phyloP scores from a whole-genome alignment of 1,140 invertebrate species.

The Solenopsis invicta region DNA sequence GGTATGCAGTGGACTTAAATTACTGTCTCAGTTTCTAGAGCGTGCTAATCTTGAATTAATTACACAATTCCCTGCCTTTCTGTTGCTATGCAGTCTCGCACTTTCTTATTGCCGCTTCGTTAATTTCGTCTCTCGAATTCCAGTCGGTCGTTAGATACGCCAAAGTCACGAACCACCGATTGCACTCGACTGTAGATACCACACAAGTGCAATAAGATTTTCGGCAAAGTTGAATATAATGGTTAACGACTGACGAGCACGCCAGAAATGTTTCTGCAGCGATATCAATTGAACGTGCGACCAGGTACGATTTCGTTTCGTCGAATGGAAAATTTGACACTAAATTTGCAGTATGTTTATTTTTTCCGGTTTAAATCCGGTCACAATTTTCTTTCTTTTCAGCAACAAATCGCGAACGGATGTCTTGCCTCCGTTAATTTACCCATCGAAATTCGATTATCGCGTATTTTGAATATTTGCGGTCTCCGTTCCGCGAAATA shows the following conservation, averaged over 20 bases:
- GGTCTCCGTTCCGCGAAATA: conserved; percentile 40
- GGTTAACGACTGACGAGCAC: not conserved
- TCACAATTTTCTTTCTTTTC: conserved; percentile 1
- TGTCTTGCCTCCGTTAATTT: conserved; percentile 56
- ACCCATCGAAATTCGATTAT: conserved; percentile 60
- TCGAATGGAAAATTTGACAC: conserved; percentile 22
- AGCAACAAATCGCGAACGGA: conserved; percentile 44
- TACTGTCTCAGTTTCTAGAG: conserved; percentile 1
- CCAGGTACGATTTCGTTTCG: not conserved
- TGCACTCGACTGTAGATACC: conserved; percentile 2
- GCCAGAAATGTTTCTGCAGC: not conserved
- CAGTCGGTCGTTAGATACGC: conserved; percentile 51
- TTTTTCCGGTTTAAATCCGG: conserved; percentile 22
- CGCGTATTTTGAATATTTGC: conserved; percentile 61
- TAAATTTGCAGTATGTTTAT: conserved; percentile 28
- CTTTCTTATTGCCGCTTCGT: conserved; percentile 50
- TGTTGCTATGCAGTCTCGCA: conserved; percentile 33
- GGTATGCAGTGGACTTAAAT: not conserved
- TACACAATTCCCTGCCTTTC: conserved; percentile 71
- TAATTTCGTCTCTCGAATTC: conserved; percentile 58
- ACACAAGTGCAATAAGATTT: not conserved
- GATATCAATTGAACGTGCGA: conserved; percentile 12
- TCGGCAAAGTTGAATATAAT: conserved; percentile 14
- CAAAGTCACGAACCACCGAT: conserved; percentile 47
- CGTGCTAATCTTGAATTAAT: conserved; percentile 77